Percentiles rank a stretch among this genome's conserved stretches.
phyloP scores from a whole-genome alignment of 2,888 invertebrate genomes.

The Dynastes tityus region DNA sequence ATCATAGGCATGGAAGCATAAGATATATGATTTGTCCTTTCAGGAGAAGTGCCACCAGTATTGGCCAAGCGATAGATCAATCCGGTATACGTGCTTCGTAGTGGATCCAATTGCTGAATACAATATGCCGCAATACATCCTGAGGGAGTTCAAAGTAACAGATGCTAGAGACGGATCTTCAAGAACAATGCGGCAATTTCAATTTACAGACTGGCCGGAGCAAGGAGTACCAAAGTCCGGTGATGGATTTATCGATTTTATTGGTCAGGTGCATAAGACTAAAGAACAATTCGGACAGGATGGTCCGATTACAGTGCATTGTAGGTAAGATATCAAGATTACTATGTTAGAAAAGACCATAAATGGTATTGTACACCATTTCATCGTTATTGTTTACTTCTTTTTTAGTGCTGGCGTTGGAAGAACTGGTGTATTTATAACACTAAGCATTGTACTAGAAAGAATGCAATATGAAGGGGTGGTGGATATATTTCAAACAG shows the following conservation, averaged over 20 bases:
- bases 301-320: slow-evolving; percentile 98
- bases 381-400: not conserved
- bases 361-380: not conserved
- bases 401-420: slow-evolving; percentile 93
- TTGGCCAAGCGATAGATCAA: slow-evolving; percentile 98
- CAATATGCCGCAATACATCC: slow-evolving; percentile 99
- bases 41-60: slow-evolving; percentile 99
- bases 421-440: slow-evolving; percentile 98
- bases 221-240: slow-evolving; percentile 98
- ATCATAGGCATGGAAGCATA: not conserved
- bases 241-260: slow-evolving; percentile 99
- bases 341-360: slow-evolving; percentile 1
- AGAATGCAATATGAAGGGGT: slow-evolving; percentile 99
- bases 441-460: slow-evolving; percentile 97
- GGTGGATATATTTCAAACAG: slow-evolving; percentile 99
- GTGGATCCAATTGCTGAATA: slow-evolving; percentile 99
- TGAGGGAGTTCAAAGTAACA: slow-evolving; percentile 99
- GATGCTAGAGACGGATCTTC: slow-evolving; percentile 98
- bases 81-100: slow-evolving; percentile 97
- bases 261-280: slow-evolving; percentile 99
- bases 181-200: slow-evolving; percentile 95
- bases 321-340: slow-evolving; percentile 77
- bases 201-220: slow-evolving; percentile 97
- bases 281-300: slow-evolving; percentile 99
- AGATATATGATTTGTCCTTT: slow-evolving; percentile 45